phyloP scores from a whole-genome alignment of 2,113 vertebrate species.

The Brachyhypopomus occidentalis region DNA sequence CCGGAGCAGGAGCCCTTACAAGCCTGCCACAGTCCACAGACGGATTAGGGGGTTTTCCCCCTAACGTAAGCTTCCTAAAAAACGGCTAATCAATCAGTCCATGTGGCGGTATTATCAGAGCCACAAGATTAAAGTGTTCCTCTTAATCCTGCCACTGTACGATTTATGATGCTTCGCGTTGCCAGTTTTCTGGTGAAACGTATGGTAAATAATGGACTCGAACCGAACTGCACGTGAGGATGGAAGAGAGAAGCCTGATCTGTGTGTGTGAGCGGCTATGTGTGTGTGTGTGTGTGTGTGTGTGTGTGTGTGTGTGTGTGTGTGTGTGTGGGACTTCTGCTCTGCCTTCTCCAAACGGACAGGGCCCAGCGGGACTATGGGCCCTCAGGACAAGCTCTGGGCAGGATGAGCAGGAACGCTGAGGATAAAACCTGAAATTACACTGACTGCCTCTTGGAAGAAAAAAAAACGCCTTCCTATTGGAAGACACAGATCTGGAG shows the following conservation, averaged over 20 bases:
- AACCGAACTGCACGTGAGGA: conserved; percentile 53
- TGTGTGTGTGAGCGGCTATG: no score
- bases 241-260: not conserved
- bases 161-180: conserved; percentile 79
- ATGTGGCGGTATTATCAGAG: conserved; percentile 82
- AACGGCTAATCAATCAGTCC: conserved; percentile 87
- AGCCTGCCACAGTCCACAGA: conserved; percentile 89
- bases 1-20: conserved; percentile 87
- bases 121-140: conserved; percentile 81
- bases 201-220: conserved; percentile 74
- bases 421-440: conserved; percentile 41
- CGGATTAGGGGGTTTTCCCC: conserved; percentile 88
- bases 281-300: no score
- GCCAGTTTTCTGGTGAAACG: conserved; percentile 69
- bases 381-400: not conserved
- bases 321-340: no score
- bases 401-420: not conserved
- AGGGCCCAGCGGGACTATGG: no score
- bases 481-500: no score
- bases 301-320: no score
- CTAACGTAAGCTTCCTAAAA: conserved; percentile 87
- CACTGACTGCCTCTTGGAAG: not conserved
- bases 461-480: no score
- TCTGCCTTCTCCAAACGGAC: no score
- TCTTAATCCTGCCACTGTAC: conserved; percentile 85